Evolutionary conservation across 2,888 invertebrate genomes (phyloP).

Genomic region (Agonopterix alstromeriana): DNA sequence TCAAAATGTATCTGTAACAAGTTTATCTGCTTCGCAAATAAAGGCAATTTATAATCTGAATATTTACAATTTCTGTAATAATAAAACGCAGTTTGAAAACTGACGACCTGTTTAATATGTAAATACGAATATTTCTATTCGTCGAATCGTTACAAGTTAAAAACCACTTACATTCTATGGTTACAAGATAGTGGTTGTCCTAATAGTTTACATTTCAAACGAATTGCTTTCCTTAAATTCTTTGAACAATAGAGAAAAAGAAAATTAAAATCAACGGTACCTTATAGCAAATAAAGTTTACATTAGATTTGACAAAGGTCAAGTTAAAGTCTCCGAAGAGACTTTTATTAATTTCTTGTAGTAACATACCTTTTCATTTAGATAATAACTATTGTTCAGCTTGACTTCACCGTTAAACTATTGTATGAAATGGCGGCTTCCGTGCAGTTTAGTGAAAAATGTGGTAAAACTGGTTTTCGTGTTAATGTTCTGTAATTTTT

Average conservation of each 20-base stretch:
- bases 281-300: no score
- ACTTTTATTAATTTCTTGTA: no score
- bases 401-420: background rate
- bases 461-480: constrained; percentile 5
- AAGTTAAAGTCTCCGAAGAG: no score
- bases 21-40: constrained; percentile 3
- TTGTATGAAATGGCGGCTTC: constrained; percentile 1
- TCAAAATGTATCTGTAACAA: constrained; percentile 5
- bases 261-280: no score
- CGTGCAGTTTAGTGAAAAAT: constrained; percentile 2
- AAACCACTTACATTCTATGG: no score
- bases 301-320: no score
- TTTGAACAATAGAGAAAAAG: no score
- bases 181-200: no score
- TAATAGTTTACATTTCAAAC: no score
- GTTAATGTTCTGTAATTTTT: background rate
- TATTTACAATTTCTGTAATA: constrained; percentile 4
- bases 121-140: background rate
- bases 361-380: background rate
- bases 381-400: background rate
- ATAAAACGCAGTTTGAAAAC: background rate
- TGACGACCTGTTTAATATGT: background rate
- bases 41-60: background rate
- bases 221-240: no score
- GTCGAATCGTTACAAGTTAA: no score